Percentiles rank a stretch among this genome's conserved stretches.
phyloP scores from a whole-genome alignment of 2,113 vertebrate species.

The Zapus hudsonius region DNA sequence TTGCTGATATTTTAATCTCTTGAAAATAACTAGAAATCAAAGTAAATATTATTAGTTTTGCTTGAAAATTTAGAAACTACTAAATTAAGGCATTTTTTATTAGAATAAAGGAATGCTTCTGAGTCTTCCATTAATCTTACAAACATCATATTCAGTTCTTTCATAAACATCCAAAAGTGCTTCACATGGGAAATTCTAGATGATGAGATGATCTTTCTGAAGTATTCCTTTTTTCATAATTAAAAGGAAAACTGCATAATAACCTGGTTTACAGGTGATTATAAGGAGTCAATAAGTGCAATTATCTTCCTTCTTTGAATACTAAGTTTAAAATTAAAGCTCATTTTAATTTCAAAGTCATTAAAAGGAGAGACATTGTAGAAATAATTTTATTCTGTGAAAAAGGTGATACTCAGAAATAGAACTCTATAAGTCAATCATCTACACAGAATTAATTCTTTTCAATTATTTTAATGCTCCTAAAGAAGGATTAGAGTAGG shows the following conservation, averaged over 20 bases:
- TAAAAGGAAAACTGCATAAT: conserved; percentile 47
- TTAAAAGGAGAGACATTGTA: background rate
- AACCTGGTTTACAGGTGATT: conserved; percentile 29
- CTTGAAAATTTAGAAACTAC: background rate
- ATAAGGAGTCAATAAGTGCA: conserved; percentile 27
- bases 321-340: conserved; percentile 51
- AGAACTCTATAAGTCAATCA: conserved; percentile 45
- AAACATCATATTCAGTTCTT: conserved; percentile 9
- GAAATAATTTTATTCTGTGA: conserved; percentile 53
- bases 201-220: conserved; percentile 38
- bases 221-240: conserved; percentile 29
- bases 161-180: conserved; percentile 21
- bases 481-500: conserved; percentile 27
- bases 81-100: conserved; percentile 34
- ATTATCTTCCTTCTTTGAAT: conserved; percentile 51
- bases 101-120: background rate
- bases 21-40: background rate
- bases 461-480: conserved; percentile 45
- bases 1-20: background rate
- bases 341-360: conserved; percentile 54
- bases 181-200: background rate
- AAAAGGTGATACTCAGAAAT: conserved; percentile 46
- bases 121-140: background rate
- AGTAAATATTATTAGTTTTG: background rate
- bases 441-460: conserved; percentile 49